phyloP scores from a whole-genome alignment of 2,888 invertebrate genomes.

The Lumbricus terrestris region DNA sequence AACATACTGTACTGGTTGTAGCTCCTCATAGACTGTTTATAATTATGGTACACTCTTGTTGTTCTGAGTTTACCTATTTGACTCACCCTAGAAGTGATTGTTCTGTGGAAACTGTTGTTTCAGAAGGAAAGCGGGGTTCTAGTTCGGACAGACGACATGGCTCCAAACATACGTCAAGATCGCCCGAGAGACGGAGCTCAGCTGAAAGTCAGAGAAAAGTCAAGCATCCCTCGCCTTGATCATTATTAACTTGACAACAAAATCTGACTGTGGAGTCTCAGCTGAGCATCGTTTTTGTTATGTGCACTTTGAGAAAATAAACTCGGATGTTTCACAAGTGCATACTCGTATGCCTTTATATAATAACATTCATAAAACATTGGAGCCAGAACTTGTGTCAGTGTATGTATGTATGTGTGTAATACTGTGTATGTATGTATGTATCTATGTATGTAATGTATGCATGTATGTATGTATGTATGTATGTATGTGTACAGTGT shows the following conservation, averaged over 20 bases:
- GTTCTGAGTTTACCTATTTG: not conserved
- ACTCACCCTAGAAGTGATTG: not conserved
- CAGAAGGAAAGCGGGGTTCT: conserved; percentile 8
- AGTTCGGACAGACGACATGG: not conserved
- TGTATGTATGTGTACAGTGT: too few relatives aligned
- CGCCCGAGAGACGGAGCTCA: not conserved
- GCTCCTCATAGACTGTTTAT: not conserved
- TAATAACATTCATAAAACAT: not conserved
- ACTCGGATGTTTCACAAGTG: not conserved
- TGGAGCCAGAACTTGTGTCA: not conserved
- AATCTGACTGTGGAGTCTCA: conserved; percentile 3
- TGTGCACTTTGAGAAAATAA: not conserved
- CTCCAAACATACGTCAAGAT: not conserved
- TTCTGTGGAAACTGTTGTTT: not conserved
- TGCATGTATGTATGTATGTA: too few relatives aligned
- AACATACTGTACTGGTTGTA: not conserved
- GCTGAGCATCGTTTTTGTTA: not conserved
- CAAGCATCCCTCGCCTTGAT: not conserved
- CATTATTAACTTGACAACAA: not conserved
- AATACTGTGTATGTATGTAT: too few relatives aligned
- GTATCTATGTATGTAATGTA: too few relatives aligned
- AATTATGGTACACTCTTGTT: not conserved
- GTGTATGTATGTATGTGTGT: too few relatives aligned
- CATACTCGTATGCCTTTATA: not conserved
- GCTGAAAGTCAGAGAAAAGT: conserved; percentile 5